Conservation (phyloP, 2,797 vertebrate species). For the Gadopsis bispinosus region DNA sequence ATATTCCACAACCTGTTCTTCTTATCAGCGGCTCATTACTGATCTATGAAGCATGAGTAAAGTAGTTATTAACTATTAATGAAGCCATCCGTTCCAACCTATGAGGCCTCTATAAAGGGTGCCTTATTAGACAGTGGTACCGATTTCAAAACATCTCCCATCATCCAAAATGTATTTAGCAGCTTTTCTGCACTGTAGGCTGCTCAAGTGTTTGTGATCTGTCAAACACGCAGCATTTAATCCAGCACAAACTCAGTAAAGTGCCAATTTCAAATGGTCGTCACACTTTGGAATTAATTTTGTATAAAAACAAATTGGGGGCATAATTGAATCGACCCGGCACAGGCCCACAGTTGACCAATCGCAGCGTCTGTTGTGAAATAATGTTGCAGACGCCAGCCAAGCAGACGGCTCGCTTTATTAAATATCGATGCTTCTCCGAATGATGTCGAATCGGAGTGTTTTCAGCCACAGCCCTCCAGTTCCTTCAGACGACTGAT, state of each 20-base stretch:
- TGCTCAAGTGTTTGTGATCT: neutral
- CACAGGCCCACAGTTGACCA: neutral
- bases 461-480: constrained; percentile 39
- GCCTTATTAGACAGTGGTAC: constrained; percentile 8
- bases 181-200: neutral
- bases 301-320: neutral
- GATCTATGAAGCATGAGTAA: neutral
- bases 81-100: neutral
- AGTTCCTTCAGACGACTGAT: constrained; percentile 28
- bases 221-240: neutral
- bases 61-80: neutral
- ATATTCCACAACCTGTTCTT: neutral
- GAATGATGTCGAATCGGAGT: constrained; percentile 52
- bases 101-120: neutral
- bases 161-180: neutral
- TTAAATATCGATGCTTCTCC: constrained; percentile 53
- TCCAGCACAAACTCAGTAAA: constrained; percentile 9
- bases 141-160: neutral
- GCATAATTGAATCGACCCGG: neutral
- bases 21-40: neutral
- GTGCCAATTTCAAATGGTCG: constrained; percentile 33
- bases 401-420: constrained; percentile 31
- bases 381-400: constrained; percentile 43
- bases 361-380: neutral
- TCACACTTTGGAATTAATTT: neutral